Percentiles rank a stretch among this genome's conserved stretches.
Evolutionary conservation across 2,113 vertebrate species (phyloP).

Genomic region (Seriola aureovittata): DNA sequence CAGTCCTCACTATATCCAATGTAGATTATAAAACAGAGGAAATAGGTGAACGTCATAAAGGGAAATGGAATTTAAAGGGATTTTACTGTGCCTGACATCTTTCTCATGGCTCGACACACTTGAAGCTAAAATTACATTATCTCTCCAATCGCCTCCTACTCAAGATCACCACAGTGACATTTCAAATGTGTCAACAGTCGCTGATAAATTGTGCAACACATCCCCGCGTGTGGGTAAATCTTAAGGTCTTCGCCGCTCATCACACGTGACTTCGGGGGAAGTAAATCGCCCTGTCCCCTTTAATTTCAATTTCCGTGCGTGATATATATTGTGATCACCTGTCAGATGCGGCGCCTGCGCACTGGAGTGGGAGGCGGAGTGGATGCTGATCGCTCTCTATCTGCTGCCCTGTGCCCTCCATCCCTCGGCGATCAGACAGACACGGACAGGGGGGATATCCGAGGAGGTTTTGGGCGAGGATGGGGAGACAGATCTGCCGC

Average conservation of each 20-base stretch:
- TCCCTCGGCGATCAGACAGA: slow-evolving; percentile 67
- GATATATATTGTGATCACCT: slow-evolving; percentile 85
- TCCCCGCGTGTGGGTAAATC: slow-evolving; percentile 13
- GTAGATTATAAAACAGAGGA: not conserved
- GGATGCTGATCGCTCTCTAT: slow-evolving; percentile 75
- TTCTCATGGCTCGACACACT: not conserved
- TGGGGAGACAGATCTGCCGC: slow-evolving; percentile 66
- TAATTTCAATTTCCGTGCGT: slow-evolving; percentile 83
- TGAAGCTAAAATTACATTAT: slow-evolving; percentile 10
- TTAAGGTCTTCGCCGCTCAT: slow-evolving; percentile 10
- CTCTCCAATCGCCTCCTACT: not conserved
- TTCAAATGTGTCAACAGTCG: slow-evolving; percentile 22
- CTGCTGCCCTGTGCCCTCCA: slow-evolving; percentile 80
- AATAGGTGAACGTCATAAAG: not conserved
- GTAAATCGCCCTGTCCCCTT: slow-evolving; percentile 79
- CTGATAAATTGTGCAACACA: slow-evolving; percentile 19
- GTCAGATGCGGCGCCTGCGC: slow-evolving; percentile 87
- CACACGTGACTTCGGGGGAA: slow-evolving; percentile 54
- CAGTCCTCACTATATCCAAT: not conserved
- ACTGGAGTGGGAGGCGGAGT: slow-evolving; percentile 71
- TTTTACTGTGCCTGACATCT: not conserved
- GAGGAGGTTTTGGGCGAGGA: slow-evolving; percentile 63
- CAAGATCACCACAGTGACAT: slow-evolving; percentile 41
- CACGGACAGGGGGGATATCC: slow-evolving; percentile 45
- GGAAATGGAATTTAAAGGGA: not conserved